Evolutionary conservation across 1,140 invertebrate species (phyloP).

Genomic region (Augochlora pura): DNA sequence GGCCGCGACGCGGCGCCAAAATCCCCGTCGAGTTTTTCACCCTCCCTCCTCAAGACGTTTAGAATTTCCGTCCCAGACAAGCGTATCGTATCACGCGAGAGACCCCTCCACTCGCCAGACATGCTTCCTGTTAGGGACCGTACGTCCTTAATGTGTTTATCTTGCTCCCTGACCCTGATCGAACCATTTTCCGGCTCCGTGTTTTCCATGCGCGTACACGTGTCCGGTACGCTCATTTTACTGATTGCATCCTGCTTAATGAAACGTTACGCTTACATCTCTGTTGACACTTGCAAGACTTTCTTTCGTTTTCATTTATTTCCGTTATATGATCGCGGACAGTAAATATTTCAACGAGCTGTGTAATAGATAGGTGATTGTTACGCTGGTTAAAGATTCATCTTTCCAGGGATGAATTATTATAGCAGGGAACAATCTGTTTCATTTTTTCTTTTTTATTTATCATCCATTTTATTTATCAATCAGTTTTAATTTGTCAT

Average conservation of each 20-base stretch:
- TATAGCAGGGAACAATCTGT: too few species aligned
- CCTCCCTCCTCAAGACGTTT: constrained; percentile 44
- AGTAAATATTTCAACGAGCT: too few species aligned
- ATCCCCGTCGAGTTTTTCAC: constrained; percentile 1
- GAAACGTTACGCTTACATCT: not conserved
- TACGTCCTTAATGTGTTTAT: constrained; percentile 75
- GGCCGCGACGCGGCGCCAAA: not conserved
- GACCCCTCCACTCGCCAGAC: constrained; percentile 58
- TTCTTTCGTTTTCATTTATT: too few species aligned
- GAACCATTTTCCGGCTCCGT: constrained; percentile 44
- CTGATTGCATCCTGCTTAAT: constrained; percentile 21
- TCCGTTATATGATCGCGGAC: too few species aligned
- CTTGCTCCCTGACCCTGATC: constrained; percentile 68
- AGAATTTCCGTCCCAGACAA: constrained; percentile 60
- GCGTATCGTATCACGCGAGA: constrained; percentile 21
- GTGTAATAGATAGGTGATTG: too few species aligned
- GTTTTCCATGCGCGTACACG: constrained; percentile 19
- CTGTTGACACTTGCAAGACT: too few species aligned
- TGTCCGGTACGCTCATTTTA: constrained; percentile 4
- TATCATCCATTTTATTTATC: too few species aligned
- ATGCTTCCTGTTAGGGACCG: constrained; percentile 66
- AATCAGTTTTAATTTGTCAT: too few species aligned
- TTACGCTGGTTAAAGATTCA: too few species aligned
- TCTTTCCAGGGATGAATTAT: too few species aligned
- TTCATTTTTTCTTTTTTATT: too few species aligned